A percentile compares a stretch with the other conserved stretches of the same genome.
These are phyloP conservation scores for Diuraphis noxia DNA, from an alignment of 1,140 invertebrate genomes.

Conservation along the genomic window DNA sequence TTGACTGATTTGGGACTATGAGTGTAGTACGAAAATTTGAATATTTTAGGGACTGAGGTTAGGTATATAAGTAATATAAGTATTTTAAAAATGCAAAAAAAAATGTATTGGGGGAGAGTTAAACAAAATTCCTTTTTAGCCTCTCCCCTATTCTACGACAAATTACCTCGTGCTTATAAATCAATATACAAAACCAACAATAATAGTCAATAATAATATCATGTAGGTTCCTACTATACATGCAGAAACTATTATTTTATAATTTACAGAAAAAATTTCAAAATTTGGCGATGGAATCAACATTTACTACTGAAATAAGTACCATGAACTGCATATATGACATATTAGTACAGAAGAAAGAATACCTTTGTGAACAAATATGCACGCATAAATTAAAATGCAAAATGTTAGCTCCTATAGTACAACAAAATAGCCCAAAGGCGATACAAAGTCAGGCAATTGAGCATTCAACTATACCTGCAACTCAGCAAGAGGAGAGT, in stretches of 20 bases:
- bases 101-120: too few species aligned
- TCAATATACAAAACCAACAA: neutral
- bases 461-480: neutral
- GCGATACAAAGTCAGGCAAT: neutral
- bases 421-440: neutral
- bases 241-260: neutral
- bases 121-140: neutral
- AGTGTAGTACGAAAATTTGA: too few species aligned
- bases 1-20: too few species aligned
- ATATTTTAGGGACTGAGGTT: too few species aligned
- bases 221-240: too few species aligned
- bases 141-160: too few species aligned
- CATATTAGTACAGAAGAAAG: neutral
- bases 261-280: neutral
- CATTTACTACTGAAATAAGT: neutral
- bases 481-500: rapidly evolving
- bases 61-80: too few species aligned
- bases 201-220: neutral
- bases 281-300: neutral
- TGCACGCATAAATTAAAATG: neutral
- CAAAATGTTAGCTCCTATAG: neutral
- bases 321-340: neutral
- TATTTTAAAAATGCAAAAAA: too few species aligned
- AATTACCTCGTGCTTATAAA: too few species aligned
- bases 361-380: neutral